Evolutionary conservation across 2,113 vertebrate genomes (phyloP).

Genomic region (Pagrus major): DNA sequence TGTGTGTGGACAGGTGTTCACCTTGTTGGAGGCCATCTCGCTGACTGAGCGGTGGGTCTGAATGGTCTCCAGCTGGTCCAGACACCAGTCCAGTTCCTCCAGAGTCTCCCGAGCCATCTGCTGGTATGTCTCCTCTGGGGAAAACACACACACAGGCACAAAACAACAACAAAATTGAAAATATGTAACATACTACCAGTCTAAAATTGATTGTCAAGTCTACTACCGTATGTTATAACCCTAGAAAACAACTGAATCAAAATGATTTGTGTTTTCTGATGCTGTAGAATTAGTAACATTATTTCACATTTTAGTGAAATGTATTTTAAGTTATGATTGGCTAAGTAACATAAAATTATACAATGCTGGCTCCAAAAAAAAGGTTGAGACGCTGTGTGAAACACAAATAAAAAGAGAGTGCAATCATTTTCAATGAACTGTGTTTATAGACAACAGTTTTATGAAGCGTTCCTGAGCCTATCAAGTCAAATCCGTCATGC

Average conservation of each 20-base stretch:
- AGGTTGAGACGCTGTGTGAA: too few species aligned
- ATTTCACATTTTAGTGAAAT: too few species aligned
- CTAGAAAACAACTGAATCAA: neutral
- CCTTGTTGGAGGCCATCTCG: conserved; percentile 95
- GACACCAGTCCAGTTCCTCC: conserved; percentile 95
- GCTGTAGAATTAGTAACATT: neutral
- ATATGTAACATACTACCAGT: neutral
- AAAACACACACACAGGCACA: conserved; percentile 19
- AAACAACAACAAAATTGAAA: neutral
- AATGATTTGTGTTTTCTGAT: neutral
- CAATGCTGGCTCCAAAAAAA: too few species aligned
- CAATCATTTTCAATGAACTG: too few species aligned
- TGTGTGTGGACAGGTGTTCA: conserved; percentile 62
- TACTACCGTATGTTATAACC: too few species aligned
- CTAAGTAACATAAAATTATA: neutral
- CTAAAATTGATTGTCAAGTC: neutral
- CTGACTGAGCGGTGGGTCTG: conserved; percentile 95
- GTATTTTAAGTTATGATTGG: neutral
- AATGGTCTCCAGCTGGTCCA: conserved; percentile 94
- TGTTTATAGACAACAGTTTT: too few species aligned
- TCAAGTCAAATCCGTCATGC: too few species aligned
- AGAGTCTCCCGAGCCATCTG: conserved; percentile 93
- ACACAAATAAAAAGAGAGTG: too few species aligned
- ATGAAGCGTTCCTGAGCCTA: too few species aligned
- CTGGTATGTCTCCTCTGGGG: conserved; percentile 92